These are phyloP conservation scores for Epinotia ramella DNA, from an alignment of 2,888 invertebrate species.

Conservation along the genomic window DNA sequence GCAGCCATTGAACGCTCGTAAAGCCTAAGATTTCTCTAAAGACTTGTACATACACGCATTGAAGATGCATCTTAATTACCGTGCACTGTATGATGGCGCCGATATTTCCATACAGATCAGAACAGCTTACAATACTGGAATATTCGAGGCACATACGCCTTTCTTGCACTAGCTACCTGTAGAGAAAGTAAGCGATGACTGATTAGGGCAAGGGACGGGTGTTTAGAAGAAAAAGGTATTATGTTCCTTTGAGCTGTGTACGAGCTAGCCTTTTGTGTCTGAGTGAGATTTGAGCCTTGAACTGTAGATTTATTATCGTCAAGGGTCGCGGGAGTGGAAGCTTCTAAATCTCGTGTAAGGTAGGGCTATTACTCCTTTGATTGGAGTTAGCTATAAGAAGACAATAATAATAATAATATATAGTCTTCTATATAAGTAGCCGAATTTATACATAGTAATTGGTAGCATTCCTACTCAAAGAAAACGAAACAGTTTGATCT, in stretches of 20 bases:
- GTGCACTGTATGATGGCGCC: conserved; percentile 25
- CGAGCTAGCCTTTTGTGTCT: background rate
- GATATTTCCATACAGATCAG: background rate
- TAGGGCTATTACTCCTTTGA: too few relatives aligned
- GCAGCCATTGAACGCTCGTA: too few relatives aligned
- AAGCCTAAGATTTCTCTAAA: background rate
- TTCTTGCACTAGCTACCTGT: background rate
- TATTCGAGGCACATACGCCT: background rate
- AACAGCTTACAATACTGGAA: background rate
- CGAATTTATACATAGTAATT: too few relatives aligned
- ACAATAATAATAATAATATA: too few relatives aligned
- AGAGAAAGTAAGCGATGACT: conserved; percentile 40
- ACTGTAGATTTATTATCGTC: conserved; percentile 21
- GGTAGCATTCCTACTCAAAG: too few relatives aligned
- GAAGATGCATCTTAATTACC: conserved; percentile 24
- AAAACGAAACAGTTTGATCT: too few relatives aligned
- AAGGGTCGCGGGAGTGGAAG: background rate
- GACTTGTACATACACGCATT: conserved; percentile 11
- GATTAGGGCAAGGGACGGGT: conserved; percentile 23
- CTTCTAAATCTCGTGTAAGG: background rate
- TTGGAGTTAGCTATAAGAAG: too few relatives aligned
- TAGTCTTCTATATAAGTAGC: too few relatives aligned
- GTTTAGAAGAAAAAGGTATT: conserved; percentile 14
- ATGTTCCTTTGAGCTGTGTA: background rate
- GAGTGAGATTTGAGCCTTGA: conserved; percentile 8